These are phyloP conservation scores for Cettia cetti DNA, from an alignment of 2,113 vertebrate genomes.

Conservation along the genomic window DNA sequence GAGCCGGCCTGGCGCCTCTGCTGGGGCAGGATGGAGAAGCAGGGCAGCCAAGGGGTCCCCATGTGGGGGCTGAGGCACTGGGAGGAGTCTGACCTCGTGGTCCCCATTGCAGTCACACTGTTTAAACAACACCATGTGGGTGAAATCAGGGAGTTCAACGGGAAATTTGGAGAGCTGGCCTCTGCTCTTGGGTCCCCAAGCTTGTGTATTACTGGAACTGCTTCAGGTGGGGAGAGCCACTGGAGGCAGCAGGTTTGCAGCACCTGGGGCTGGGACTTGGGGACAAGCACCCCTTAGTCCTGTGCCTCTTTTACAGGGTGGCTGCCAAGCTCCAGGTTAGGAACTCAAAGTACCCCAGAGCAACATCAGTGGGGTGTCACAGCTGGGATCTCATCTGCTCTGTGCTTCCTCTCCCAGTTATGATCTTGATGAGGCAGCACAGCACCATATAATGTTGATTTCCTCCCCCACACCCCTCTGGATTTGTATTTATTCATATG, in stretches of 20 bases:
- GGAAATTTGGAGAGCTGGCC: background rate
- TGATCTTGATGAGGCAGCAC: background rate
- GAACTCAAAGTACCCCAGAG: fast-evolving
- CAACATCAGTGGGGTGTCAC: fast-evolving
- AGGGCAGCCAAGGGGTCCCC: background rate
- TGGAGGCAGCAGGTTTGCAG: background rate
- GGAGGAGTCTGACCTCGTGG: fast-evolving
- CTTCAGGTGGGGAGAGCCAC: background rate
- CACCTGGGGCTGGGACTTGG: fast-evolving
- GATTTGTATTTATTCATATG: background rate
- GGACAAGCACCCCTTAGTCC: background rate
- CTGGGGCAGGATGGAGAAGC: background rate
- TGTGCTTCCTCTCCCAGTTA: background rate
- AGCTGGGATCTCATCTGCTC: background rate
- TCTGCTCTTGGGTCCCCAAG: background rate
- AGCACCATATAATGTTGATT: background rate
- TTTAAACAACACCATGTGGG: fast-evolving
- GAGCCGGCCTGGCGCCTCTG: background rate
- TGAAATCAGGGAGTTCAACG: fast-evolving
- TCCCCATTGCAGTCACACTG: background rate
- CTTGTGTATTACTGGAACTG: fast-evolving
- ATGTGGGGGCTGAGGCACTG: fast-evolving
- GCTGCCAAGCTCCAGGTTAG: background rate
- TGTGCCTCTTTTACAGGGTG: background rate
- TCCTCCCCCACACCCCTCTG: background rate